Conservation (phyloP, 2,797 vertebrate genomes). For the Tokudaia muenninki region DNA sequence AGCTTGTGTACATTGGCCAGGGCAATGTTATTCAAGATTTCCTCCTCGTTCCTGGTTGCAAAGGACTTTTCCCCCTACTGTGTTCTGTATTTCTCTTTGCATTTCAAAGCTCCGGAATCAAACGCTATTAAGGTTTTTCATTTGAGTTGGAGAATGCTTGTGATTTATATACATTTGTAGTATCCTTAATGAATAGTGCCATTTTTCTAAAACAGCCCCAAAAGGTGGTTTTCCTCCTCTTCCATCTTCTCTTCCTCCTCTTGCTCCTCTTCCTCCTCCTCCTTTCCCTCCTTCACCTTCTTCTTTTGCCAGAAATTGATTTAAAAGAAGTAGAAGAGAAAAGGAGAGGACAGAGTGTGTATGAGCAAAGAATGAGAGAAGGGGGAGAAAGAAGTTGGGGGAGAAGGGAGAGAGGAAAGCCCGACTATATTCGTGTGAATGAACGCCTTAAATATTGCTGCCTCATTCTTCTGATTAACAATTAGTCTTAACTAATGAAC, state of each 20-base stretch:
- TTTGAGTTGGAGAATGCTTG: neutral
- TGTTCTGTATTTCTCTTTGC: constrained; percentile 58
- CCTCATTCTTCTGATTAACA: neutral
- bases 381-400: no score
- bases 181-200: neutral
- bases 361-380: neutral
- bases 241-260: neutral
- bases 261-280: no score
- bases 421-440: neutral
- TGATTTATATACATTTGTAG: neutral
- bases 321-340: neutral
- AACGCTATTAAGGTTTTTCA: neutral
- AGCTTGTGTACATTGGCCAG: constrained; percentile 59
- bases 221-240: neutral
- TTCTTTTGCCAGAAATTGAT: constrained; percentile 18
- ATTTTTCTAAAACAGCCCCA: constrained; percentile 53
- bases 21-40: constrained; percentile 54
- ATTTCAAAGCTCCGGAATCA: constrained; percentile 63
- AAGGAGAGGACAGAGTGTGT: neutral
- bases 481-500: constrained; percentile 25
- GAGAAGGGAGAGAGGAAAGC: neutral
- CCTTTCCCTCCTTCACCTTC: neutral
- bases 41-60: constrained; percentile 25
- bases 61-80: constrained; percentile 17
- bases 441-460: constrained; percentile 11